A percentile compares a stretch with the other conserved stretches of the same genome.
Evolutionary conservation across 2,113 vertebrate species (phyloP).

Genomic region (Chamaea fasciata): DNA sequence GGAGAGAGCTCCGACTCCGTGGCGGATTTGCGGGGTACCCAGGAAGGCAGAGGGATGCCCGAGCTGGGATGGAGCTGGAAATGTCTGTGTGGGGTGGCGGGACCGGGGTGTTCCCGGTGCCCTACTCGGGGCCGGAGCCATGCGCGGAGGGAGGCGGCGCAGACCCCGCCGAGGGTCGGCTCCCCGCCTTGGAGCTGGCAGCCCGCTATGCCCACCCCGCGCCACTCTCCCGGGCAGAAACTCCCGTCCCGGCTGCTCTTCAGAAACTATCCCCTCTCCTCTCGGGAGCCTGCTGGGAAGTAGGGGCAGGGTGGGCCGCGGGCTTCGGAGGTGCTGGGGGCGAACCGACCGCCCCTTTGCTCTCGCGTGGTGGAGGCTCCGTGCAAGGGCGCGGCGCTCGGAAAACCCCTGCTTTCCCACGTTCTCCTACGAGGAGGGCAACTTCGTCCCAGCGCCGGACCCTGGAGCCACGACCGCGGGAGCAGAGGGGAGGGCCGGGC

Average conservation of each 20-base stretch:
- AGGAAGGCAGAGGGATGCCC: background rate
- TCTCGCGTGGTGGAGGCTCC: background rate
- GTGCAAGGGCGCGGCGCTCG: background rate
- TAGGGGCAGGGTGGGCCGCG: background rate
- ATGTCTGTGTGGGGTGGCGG: no score
- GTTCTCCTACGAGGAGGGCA: background rate
- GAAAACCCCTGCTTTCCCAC: background rate
- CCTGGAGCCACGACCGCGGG: background rate
- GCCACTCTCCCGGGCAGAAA: background rate
- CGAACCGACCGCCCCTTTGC: background rate
- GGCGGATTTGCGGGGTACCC: background rate
- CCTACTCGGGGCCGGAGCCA: background rate
- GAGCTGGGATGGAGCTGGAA: background rate
- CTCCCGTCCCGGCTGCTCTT: background rate
- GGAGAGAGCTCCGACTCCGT: background rate
- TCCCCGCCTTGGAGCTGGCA: background rate
- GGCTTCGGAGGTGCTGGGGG: background rate
- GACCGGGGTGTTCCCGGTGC: background rate
- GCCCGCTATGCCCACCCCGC: background rate
- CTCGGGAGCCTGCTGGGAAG: background rate
- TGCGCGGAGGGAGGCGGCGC: background rate
- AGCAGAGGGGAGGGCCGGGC: background rate
- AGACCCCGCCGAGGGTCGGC: background rate
- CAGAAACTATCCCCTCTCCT: background rate
- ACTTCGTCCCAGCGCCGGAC: background rate